Base-by-base conservation (phyloP, 2,797 vertebrate species). In the Parambassis ranga region DNA sequence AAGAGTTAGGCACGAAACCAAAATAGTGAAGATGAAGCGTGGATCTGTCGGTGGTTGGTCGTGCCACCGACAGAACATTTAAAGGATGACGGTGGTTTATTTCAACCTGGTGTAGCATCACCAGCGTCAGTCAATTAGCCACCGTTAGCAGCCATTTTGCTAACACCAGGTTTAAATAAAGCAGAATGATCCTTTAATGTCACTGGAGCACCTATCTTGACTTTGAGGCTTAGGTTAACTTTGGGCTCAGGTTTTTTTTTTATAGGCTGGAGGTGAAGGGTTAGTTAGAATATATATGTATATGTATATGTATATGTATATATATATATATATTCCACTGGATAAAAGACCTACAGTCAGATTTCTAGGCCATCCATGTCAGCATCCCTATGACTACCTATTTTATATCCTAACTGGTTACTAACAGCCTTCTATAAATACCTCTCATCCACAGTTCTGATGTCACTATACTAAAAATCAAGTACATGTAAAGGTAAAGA, bases 381-480 rank as follows among this genome's bases (percentile, higher is more conserved):
- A 74, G 77, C 71, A 65, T 87, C 69, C 69, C 74, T 76, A 79
- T 42, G 36, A 79, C 79, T 87, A 79, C 32, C 64, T 78, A 85
- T 77, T 56, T 87, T 76, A 81, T 61, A 82, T 81, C 75, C 77
- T 77, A 84, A 28, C 64, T 57, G 71, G 79, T 72, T 68, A 62
- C 88, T 87, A 90, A 85, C 75, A 84, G 79, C 78, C 81, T 68
- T 78, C 71, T 82, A 75, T n/a, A 75, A 57, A 60, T 59, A 51
- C 67, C 60, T 61, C 71, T 71, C 78, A 61, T 81, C 85, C 82
- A 81, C 79, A 84, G 83, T 72, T 82, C 71, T 63, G 74, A 61
- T 79, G 79, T 77, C 28, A n/a, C 71, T 87, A 78, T 27, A 77
- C 65, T 81, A 87, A 86, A 83, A 86, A 83, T 90, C 77, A 77